Evolutionary conservation across 2,113 vertebrate genomes (phyloP).

Genomic region (Bubo scandiacus): DNA sequence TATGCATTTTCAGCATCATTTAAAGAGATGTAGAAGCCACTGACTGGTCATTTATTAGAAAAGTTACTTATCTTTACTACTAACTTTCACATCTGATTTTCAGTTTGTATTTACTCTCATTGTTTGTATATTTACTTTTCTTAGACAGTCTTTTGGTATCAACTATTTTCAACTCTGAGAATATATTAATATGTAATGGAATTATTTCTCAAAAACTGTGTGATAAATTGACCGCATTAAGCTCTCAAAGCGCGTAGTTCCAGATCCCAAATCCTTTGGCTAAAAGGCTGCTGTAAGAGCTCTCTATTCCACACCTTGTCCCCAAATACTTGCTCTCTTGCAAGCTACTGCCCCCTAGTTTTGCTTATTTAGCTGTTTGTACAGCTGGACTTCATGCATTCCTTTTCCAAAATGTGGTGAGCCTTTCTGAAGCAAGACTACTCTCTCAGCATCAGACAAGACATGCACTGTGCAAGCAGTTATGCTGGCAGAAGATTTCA

Average conservation of each 20-base stretch:
- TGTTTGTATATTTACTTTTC: not conserved
- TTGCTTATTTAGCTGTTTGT: not conserved
- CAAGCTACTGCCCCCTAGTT: not conserved
- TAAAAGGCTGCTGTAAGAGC: not conserved
- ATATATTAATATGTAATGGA: not conserved
- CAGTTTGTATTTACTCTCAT: not conserved
- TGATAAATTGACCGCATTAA: not conserved
- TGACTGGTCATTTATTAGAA: not conserved
- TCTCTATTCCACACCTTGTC: not conserved
- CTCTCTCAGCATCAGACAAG: not conserved
- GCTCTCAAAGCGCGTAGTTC: accelerated
- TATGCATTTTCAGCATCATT: not conserved
- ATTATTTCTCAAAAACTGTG: not conserved
- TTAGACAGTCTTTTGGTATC: not conserved
- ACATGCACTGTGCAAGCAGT: not conserved
- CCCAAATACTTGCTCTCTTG: not conserved
- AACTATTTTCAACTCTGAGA: not conserved
- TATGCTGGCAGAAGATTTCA: not conserved
- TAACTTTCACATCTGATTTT: not conserved
- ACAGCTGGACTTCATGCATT: not conserved
- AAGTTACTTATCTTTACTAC: not conserved
- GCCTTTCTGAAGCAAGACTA: not conserved
- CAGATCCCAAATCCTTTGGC: not conserved
- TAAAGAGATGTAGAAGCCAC: not conserved
- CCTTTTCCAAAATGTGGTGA: not conserved